Percentiles rank a stretch among this genome's conserved stretches.
Conservation (phyloP, 2,113 vertebrate species). For the Seriola dumerili region DNA sequence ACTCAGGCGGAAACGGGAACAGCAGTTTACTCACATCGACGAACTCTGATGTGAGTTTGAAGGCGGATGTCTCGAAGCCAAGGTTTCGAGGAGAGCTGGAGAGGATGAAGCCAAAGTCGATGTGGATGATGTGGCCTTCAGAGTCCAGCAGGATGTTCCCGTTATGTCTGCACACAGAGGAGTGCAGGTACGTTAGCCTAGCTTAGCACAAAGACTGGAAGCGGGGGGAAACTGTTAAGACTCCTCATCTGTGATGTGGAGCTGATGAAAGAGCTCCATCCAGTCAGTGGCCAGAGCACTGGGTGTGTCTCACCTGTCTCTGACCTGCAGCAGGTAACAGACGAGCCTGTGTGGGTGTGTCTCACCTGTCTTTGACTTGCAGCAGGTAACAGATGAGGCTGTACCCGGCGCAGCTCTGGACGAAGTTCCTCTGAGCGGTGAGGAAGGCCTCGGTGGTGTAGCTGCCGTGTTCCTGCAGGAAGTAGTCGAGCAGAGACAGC, state of each 20-base stretch:
- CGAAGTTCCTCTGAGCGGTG: slow-evolving; percentile 93
- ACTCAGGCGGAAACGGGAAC: not conserved
- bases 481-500: slow-evolving; percentile 93
- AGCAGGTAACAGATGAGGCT: slow-evolving; percentile 96
- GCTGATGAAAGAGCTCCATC: too few species aligned
- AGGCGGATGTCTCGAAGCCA: slow-evolving; percentile 96
- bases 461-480: slow-evolving; percentile 94
- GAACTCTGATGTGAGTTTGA: slow-evolving; percentile 95
- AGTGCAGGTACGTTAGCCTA: not conserved
- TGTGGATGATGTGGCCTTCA: slow-evolving; percentile 98
- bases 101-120: slow-evolving; percentile 98
- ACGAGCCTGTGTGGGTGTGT: slow-evolving; percentile 73
- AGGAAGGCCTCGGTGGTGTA: slow-evolving; percentile 93
- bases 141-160: slow-evolving; percentile 96
- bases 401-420: slow-evolving; percentile 95
- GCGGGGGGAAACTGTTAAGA: not conserved
- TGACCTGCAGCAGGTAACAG: slow-evolving; percentile 97
- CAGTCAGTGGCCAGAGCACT: not conserved
- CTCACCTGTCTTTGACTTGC: slow-evolving; percentile 96
- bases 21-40: slow-evolving; percentile 87
- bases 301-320: slow-evolving; percentile 87
- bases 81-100: slow-evolving; percentile 95
- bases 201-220: not conserved
- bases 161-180: slow-evolving; percentile 88
- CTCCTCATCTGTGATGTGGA: too few species aligned